A percentile compares a stretch with the other conserved stretches of the same genome.
These are phyloP conservation scores for Parazoanthus atlanticus DNA, from an alignment of 92 coral and sea anemone genomes.

Conservation along the genomic window DNA sequence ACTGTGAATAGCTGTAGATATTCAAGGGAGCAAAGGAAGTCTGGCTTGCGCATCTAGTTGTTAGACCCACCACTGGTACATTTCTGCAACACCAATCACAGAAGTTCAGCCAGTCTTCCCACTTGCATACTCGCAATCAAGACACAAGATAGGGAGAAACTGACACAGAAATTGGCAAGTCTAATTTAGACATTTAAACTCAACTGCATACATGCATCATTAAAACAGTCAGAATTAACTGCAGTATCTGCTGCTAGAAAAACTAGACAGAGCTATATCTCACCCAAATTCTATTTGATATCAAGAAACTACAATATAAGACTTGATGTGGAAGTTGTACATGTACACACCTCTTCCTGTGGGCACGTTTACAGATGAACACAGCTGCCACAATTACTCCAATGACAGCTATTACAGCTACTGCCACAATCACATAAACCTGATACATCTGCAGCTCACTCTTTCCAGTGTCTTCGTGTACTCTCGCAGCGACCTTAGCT, in stretches of 20 bases:
- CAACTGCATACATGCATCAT: no score
- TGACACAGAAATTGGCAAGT: no score
- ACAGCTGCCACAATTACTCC: background rate
- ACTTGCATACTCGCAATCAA: no score
- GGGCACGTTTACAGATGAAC: background rate
- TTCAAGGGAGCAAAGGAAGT: background rate
- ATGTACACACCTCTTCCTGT: background rate
- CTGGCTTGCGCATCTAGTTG: background rate
- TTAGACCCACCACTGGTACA: background rate
- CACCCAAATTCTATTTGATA: background rate
- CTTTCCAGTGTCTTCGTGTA: background rate
- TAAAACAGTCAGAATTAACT: no score
- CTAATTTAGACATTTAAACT: no score
- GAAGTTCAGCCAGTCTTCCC: no score
- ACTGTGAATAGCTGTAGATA: background rate
- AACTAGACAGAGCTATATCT: background rate
- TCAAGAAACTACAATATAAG: no score
- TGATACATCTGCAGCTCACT: background rate
- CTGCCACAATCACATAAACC: background rate
- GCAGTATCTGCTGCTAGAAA: background rate
- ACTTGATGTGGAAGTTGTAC: no score
- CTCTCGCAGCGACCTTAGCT: background rate
- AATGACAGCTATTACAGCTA: background rate
- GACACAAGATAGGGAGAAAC: no score
- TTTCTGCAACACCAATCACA: background rate